A percentile compares a stretch with the other conserved stretches of the same genome.
Conservation (phyloP, 2,113 vertebrate genomes). For the Callorhinus ursinus region DNA sequence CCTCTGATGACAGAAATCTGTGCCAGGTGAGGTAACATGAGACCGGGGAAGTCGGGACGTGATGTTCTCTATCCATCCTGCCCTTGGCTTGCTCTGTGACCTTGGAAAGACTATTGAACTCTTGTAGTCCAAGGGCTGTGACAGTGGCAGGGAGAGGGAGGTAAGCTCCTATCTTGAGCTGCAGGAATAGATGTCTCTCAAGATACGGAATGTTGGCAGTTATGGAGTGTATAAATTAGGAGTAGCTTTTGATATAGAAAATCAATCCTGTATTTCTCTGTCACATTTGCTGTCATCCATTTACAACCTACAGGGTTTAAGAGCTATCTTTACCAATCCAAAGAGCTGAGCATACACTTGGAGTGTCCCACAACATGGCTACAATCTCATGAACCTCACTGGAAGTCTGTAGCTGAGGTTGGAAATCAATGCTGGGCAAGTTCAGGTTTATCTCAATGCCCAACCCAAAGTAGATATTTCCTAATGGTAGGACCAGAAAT, state of each 20-base stretch:
- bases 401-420: not conserved
- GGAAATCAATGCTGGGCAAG: not conserved
- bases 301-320: not conserved
- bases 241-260: constrained; percentile 35
- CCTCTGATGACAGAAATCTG: not conserved
- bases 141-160: not conserved
- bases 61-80: not conserved
- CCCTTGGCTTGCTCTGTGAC: constrained; percentile 31
- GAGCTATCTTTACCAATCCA: not conserved
- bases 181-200: not conserved
- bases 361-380: not conserved
- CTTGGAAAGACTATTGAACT: not conserved
- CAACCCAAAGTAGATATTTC: not conserved
- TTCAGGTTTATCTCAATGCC: no score
- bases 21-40: not conserved
- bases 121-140: not conserved
- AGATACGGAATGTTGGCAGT: not conserved
- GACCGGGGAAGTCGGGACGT: not conserved
- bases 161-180: not conserved
- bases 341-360: not conserved
- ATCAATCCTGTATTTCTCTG: not conserved
- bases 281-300: constrained; percentile 25
- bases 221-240: not conserved
- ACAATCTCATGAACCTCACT: not conserved
- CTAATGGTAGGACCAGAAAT: not conserved